phyloP scores from a whole-genome alignment of 2,888 invertebrate species.

The Ophioninae sp. region DNA sequence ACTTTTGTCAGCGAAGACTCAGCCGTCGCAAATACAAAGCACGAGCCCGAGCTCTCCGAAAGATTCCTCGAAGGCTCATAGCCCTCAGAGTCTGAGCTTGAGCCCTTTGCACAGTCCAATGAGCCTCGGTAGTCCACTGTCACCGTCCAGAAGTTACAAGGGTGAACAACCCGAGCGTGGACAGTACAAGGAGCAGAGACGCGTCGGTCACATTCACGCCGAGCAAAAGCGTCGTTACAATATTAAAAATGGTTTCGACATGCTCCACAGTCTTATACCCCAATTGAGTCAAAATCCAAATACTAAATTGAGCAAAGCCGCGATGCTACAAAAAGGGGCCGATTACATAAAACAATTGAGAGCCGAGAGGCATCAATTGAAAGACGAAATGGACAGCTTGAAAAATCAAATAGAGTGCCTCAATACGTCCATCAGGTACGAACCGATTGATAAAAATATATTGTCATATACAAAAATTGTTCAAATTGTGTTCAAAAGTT shows the following conservation, averaged over 20 bases:
- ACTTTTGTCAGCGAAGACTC: constrained; percentile 71
- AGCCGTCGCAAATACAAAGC: constrained; percentile 71
- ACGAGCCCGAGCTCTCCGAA: constrained; percentile 78
- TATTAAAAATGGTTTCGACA: constrained; percentile 98
- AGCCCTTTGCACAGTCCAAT: constrained; percentile 82
- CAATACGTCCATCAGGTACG: constrained; percentile 93
- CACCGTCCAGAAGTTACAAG: constrained; percentile 83
- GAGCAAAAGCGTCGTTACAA: constrained; percentile 98
- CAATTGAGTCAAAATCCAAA: constrained; percentile 94
- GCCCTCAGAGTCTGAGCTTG: constrained; percentile 79
- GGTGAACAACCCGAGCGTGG: constrained; percentile 82
- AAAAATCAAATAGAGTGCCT: constrained; percentile 94
- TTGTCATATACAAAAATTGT: background rate
- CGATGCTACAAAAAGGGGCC: constrained; percentile 97
- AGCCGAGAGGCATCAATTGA: constrained; percentile 91
- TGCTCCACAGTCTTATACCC: constrained; percentile 95
- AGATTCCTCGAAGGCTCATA: constrained; percentile 75
- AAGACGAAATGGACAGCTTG: constrained; percentile 94
- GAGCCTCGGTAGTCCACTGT: constrained; percentile 84
- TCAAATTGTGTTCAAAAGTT: background rate
- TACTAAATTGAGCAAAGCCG: constrained; percentile 96
- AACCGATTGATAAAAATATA: background rate
- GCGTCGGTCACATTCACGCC: constrained; percentile 96
- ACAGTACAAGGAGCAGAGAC: constrained; percentile 85
- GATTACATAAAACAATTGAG: constrained; percentile 96